phyloP scores from a whole-genome alignment of 2,113 vertebrate genomes.

The Rynchops niger region DNA sequence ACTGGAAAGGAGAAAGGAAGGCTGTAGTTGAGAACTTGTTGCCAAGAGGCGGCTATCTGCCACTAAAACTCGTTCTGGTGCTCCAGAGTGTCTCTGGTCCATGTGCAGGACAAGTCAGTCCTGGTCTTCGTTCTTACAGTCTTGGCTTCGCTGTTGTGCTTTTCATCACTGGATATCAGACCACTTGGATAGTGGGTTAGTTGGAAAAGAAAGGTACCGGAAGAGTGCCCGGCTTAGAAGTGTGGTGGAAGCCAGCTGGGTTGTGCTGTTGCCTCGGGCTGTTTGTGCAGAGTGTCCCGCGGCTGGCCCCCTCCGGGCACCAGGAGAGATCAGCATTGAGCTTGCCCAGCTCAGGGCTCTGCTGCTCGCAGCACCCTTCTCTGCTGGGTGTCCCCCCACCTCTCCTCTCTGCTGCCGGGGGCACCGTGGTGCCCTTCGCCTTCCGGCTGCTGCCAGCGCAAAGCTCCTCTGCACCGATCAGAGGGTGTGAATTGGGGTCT shows the following conservation, averaged over 20 bases:
- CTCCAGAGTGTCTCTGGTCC: not conserved
- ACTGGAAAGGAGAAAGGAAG: not conserved
- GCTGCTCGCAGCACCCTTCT: not conserved
- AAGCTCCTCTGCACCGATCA: too few relatives aligned
- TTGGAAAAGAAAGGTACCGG: not conserved
- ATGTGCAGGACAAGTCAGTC: not conserved
- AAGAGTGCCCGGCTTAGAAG: too few relatives aligned
- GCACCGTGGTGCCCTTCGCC: not conserved
- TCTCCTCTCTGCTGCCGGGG: not conserved
- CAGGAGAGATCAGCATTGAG: not conserved
- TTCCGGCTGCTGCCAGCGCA: not conserved
- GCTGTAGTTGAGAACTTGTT: not conserved
- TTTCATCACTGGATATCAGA: not conserved
- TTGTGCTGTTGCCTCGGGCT: not conserved
- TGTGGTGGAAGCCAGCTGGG: not conserved
- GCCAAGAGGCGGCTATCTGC: not conserved
- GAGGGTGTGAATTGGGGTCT: not conserved
- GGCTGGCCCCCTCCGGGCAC: not conserved
- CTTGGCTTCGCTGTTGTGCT: not conserved
- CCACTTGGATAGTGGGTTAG: rapidly evolving
- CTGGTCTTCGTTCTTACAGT: not conserved
- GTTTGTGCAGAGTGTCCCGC: rapidly evolving
- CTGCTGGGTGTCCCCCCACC: too few relatives aligned
- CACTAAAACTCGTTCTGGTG: not conserved
- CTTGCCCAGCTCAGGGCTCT: not conserved